phyloP scores from a whole-genome alignment of 23 tunicate genomes.

The Styela clava region DNA sequence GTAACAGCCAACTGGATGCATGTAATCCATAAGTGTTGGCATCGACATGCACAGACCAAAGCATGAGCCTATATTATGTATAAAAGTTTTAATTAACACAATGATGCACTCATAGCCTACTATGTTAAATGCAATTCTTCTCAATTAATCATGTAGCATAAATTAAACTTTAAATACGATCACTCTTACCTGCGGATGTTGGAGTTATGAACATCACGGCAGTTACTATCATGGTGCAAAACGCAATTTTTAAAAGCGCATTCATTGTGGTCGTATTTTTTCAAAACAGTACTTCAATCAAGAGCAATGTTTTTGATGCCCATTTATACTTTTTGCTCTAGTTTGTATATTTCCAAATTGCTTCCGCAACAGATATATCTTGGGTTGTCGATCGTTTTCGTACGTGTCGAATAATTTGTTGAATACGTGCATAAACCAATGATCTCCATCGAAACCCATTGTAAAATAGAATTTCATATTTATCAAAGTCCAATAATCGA shows the following conservation, averaged over 20 bases:
- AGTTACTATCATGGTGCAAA: background rate
- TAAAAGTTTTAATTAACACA: too few relatives aligned
- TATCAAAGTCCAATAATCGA: too few relatives aligned
- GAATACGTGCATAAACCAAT: too few relatives aligned
- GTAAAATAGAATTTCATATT: too few relatives aligned
- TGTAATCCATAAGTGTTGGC: slow-evolving; percentile 5
- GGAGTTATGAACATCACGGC: background rate
- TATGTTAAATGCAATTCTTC: background rate
- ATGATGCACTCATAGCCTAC: background rate
- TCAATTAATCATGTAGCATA: background rate
- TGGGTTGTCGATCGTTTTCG: background rate
- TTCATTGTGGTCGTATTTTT: background rate
- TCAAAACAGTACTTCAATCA: too few relatives aligned
- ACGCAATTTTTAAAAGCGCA: background rate
- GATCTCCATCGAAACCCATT: too few relatives aligned
- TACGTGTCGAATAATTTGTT: too few relatives aligned
- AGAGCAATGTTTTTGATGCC: too few relatives aligned
- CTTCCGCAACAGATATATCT: background rate
- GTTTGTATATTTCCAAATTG: background rate
- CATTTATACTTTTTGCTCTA: background rate
- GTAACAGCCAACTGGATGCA: slow-evolving; percentile 7
- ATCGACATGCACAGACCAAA: background rate
- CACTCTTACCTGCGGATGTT: background rate
- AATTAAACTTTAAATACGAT: background rate
- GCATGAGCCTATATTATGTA: background rate